A percentile compares a stretch with the other conserved stretches of the same genome.
Conservation (phyloP, 2,797 vertebrate species). For the Hapalemur alaotrensis region DNA sequence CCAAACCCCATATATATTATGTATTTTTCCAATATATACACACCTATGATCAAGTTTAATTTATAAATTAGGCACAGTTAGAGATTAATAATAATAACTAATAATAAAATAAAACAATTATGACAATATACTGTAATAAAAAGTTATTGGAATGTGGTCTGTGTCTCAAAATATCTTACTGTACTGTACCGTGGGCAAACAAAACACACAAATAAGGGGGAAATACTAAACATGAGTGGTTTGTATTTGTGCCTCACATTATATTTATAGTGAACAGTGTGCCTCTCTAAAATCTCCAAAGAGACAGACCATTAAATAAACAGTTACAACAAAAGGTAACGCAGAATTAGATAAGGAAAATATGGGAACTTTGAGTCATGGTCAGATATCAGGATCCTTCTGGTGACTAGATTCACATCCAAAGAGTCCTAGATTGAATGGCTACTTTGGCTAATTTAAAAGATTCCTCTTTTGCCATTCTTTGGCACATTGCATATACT, state of each 20-base stretch:
- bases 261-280: neutral
- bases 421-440: neutral
- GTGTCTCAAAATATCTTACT: neutral
- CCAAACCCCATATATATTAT: neutral
- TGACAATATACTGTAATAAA: neutral
- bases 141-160: neutral
- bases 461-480: neutral
- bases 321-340: neutral
- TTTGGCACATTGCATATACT: neutral
- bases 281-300: neutral
- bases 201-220: neutral
- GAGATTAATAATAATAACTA: neutral
- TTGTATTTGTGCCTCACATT: neutral
- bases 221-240: neutral
- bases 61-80: neutral
- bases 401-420: neutral
- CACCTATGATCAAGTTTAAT: neutral
- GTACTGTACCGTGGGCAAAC: neutral
- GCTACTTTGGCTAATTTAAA: neutral
- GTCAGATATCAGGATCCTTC: neutral
- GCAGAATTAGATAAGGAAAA: neutral
- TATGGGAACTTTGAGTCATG: neutral
- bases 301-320: neutral
- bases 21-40: neutral
- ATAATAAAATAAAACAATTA: neutral